Base-by-base conservation (phyloP, 2,797 vertebrate species). In the Lepus oiostolus region DNA sequence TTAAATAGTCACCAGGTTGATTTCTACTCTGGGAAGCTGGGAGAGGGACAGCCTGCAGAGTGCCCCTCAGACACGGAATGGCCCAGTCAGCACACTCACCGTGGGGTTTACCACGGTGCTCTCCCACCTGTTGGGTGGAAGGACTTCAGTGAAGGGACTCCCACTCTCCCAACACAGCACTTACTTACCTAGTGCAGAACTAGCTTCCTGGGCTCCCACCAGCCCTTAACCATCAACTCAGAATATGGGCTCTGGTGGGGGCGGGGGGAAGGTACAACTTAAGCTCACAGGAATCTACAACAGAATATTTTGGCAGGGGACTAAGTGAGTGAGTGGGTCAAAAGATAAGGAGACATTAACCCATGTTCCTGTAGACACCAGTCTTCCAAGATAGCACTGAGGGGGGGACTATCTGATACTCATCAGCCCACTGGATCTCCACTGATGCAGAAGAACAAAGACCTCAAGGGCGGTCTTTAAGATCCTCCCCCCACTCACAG, bases 221-320 rank as follows among this genome's bases (percentile, higher is more conserved):
- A 10, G 4, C n/a, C 14, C 3, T 26, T 63, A 93, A 32, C 12
- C 38, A 83, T 28, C 58, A 35, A 52, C 26, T 71, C 38, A 88
- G 58, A 82, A 87, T 8, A 30, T 28, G 32, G 58, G 22, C 19
- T 68, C 21, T 28, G 14, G 19, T 35, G 42, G 42, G 42, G 8
- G 42, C 8, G 8, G 13, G 54, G 14, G 12, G 30, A 35, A 26
- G 9, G 6, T 28, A 52, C 80, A 67, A 67, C 62, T 63, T 60
- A 80, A 92, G 32, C 35, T 86, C 26, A 67, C 30, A 54, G 58
- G 60, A 83, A 58, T 79, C 85, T 74, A 79, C 84, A 83, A 95
- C 47, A 7, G 65, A 58, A 26, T 17, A 67, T 75, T 87, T 75
- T 80, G 58, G 42, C 14, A 58, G 52, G 65, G 32, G 60, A n/a